Evolutionary conservation across 2,888 invertebrate species (phyloP).

Genomic region (Pristionchus japonicus): DNA sequence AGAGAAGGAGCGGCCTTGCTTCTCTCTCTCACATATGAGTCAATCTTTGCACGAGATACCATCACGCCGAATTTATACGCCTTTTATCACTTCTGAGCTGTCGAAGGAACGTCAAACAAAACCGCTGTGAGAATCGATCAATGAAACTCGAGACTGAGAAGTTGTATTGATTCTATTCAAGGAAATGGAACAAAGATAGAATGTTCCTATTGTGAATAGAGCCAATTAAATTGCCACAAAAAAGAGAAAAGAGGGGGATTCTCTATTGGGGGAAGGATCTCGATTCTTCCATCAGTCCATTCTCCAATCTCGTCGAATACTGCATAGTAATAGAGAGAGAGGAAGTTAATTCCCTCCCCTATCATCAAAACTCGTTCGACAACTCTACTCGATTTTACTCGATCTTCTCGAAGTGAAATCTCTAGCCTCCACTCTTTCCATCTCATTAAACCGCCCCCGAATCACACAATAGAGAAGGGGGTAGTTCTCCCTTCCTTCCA

Average conservation of each 20-base stretch:
- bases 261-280: not conserved
- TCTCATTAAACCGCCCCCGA: constrained; percentile 29
- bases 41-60: constrained; percentile 41
- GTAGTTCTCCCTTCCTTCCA: not conserved
- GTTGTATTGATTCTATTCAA: not conserved
- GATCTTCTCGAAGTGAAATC: constrained; percentile 29
- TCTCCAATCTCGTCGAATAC: not conserved
- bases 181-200: not conserved
- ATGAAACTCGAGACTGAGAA: not conserved
- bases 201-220: not conserved
- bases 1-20: not conserved
- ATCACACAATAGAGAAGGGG: not conserved
- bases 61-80: constrained; percentile 30
- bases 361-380: constrained; percentile 35
- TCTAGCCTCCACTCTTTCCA: constrained; percentile 15
- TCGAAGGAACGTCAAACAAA: constrained; percentile 26
- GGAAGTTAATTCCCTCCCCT: not conserved
- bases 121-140: not conserved
- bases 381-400: not conserved
- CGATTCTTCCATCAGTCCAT: not conserved
- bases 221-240: not conserved
- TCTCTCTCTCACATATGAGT: constrained; percentile 29
- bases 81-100: constrained; percentile 22
- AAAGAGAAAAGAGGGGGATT: not conserved
- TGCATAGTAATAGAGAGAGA: not conserved